Base-by-base conservation (phyloP, 1,140 invertebrate species). In the Musca vetustissima region DNA sequence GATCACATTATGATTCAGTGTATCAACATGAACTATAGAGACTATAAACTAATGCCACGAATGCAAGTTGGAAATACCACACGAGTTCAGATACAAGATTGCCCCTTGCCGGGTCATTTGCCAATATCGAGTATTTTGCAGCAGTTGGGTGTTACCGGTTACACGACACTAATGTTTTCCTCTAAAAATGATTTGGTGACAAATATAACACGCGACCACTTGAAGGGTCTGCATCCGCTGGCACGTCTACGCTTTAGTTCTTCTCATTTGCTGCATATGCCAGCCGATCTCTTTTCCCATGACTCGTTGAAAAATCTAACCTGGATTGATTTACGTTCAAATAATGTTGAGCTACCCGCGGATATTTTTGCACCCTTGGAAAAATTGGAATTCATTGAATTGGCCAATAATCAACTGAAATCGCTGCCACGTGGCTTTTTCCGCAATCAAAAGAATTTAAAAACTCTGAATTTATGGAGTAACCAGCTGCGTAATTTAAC, bases 401-500 rank as follows among this genome's bases (percentile, higher is more conserved):
- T 91, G 66, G 88, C 87, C 47, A 83, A 84, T 64, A 90, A 90
- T 73, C 84, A 86, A 57, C 75, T 91, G 72, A 81, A 77, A 4
- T 82, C 83, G 73, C 78, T 91, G 70, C 85, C 87, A 15, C 81
- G 81, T 3, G 86, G 85, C 14, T 79, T 88, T 48, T 90, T 91
- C 73, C 80, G 83, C 49, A 85, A 88, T 76, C 83, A 89, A 71
- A 82, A 81, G 22, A 85, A 85, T 66, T 73, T 91, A 47, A 79
- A 81, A 67, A 84, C 85, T 28, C 75, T 90, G 43, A 89, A 88
- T 69, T 74, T 90, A 28, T 89, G 88, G 88, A 84, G 85, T 72
- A 91, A 89, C 73, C 84, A 85, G 68, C 79, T 91, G 59, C 84
- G 82, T 15, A 85, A 86, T 75, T 81, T 90, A 7, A 84, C 85